A percentile compares a stretch with the other conserved stretches of the same genome.
These are phyloP conservation scores for Paracentrotus lividus DNA, from an alignment of 53 echinoderm and acorn worm genomes.

Conservation along the genomic window DNA sequence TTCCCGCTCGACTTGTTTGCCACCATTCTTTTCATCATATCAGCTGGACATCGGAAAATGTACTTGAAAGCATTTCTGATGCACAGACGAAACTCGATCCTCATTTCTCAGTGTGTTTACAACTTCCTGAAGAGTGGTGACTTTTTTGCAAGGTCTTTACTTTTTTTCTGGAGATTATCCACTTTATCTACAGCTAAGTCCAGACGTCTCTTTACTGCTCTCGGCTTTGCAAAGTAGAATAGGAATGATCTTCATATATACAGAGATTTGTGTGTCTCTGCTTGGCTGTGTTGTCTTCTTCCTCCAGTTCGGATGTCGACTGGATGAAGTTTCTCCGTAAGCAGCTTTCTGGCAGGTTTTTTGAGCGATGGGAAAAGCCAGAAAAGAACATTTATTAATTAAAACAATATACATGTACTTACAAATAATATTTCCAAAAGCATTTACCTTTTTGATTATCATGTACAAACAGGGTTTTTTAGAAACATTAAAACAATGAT, in stretches of 20 bases:
- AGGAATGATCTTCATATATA: conserved; percentile 45
- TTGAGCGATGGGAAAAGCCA: background rate
- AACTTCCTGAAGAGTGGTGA: conserved; percentile 44
- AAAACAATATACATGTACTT: no score
- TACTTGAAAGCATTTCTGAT: conserved; percentile 56
- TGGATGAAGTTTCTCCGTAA: background rate
- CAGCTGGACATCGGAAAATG: conserved; percentile 54
- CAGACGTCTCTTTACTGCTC: background rate
- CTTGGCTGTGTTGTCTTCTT: no score
- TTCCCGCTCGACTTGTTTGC: conserved; percentile 43
- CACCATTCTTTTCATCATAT: conserved; percentile 63
- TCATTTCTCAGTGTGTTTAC: conserved; percentile 32
- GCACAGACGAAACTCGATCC: conserved; percentile 42
- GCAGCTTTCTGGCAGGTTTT: conserved; percentile 22
- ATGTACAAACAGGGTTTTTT: no score
- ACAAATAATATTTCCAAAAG: no score
- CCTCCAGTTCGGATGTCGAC: background rate
- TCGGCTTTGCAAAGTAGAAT: conserved; percentile 21
- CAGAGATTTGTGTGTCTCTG: background rate
- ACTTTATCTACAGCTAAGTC: conserved; percentile 7
- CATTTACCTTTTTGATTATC: no score
- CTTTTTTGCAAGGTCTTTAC: conserved; percentile 65
- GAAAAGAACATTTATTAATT: no score
- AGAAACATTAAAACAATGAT: no score
- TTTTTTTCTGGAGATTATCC: conserved; percentile 12